Evolutionary conservation across 2,113 vertebrate genomes (phyloP), one percentile per base, ranked within the genome.

Genomic region (Mus spicilegus): DNA sequence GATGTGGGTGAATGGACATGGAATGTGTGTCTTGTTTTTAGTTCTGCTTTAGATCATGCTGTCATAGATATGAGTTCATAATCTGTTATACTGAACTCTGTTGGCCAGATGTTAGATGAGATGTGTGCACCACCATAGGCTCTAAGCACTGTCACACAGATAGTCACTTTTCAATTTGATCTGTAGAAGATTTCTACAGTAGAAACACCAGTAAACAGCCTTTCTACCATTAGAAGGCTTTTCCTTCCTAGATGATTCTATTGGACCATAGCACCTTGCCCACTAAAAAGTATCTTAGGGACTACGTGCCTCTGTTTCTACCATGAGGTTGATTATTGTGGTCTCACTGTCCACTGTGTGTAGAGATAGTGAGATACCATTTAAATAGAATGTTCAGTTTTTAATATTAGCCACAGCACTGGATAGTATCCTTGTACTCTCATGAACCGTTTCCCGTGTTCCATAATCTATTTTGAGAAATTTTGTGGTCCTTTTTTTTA

Each of bases 161-260:
- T 93, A 96, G 94, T 98, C 97, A 96, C 98, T 96, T 98, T 98
- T 97, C 95, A 96, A 96, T 97, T 82, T 93, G 96, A 97, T 98
- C 96, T 98, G 97, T 98, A 97, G 97, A 98, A 97, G 97, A 98
- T 97, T 97, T 98, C 98, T 98, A 97, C 97, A 97, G 96, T 98
- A 98, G 98, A 98, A 98, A 98, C 97, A 98, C 98, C 98, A 97
- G 98, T 97, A 97, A 98, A 98, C 98, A 97, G 98, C 96, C 98
- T 98, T 98, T 98, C 98, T 98, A 98, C 97, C 97, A 97, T 97
- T 97, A 96, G 97, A 98, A 97, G 93, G 96, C 98, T 49, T 97
- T 7, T 93, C 97, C 81, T 93, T 70, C 51, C 88, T 91, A 69
- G 89, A 96, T 97, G 98, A 97, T 98, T 97, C 97, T 97, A 97